Evolutionary conservation across 2,113 vertebrate genomes (phyloP).

Genomic region (Melanocharis versteri): DNA sequence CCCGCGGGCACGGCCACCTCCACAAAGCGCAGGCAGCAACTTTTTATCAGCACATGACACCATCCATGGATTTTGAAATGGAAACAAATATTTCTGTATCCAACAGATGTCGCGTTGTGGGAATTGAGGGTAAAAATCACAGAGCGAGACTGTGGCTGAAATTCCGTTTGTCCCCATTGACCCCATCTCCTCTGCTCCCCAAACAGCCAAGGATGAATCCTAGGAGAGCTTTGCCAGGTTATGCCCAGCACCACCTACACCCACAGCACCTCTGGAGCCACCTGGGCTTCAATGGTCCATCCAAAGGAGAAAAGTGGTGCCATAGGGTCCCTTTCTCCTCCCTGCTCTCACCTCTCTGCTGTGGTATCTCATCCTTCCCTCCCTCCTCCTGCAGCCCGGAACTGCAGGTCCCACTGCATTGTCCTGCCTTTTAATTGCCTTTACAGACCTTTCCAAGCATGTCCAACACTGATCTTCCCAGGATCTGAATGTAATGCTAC

Average conservation of each 20-base stretch:
- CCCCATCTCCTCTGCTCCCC: neutral
- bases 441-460: neutral
- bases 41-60: neutral
- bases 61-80: neutral
- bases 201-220: fast-evolving
- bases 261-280: neutral
- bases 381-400: neutral
- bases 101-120: fast-evolving
- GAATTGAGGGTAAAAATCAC: neutral
- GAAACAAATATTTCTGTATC: neutral
- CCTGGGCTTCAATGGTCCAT: neutral
- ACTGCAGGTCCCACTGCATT: neutral
- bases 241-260: neutral
- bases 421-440: neutral
- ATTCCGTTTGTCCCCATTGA: neutral
- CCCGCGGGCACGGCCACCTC: neutral
- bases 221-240: neutral
- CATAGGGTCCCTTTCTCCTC: neutral
- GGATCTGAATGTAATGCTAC: neutral
- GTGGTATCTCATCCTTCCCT: neutral
- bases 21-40: neutral
- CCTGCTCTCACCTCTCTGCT: neutral
- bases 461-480: neutral
- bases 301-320: neutral
- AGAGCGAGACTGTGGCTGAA: neutral